Evolutionary conservation across 2,888 invertebrate genomes (phyloP).

Genomic region (Calliopum simillimum): DNA sequence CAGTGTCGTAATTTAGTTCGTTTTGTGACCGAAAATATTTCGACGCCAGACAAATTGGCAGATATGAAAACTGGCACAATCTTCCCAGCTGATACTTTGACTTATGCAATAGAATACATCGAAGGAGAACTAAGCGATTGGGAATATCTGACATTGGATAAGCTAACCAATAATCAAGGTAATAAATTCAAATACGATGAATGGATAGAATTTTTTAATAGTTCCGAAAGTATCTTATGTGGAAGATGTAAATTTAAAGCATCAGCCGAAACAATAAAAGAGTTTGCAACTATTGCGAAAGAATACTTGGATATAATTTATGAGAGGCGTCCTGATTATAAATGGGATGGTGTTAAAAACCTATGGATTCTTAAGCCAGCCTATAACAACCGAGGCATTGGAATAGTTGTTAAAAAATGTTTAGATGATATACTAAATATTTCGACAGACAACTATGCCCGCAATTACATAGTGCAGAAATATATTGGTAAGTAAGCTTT

Average conservation of each 20-base stretch:
- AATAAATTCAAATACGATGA: constrained; percentile 35
- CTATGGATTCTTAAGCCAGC: constrained; percentile 93
- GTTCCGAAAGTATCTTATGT: constrained; percentile 61
- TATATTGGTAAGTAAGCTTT: no score
- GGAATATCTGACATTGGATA: constrained; percentile 52
- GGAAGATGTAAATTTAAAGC: constrained; percentile 55
- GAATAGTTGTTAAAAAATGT: constrained; percentile 83
- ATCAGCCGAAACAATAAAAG: constrained; percentile 47
- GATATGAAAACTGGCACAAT: constrained; percentile 70
- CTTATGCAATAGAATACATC: constrained; percentile 51
- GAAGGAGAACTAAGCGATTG: constrained; percentile 51
- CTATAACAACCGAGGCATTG: constrained; percentile 83
- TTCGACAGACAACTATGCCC: no score
- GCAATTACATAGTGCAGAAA: no score
- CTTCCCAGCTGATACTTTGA: constrained; percentile 40
- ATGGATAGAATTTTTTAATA: constrained; percentile 53
- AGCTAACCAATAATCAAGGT: constrained; percentile 38
- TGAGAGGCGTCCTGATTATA: constrained; percentile 73
- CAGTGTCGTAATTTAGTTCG: constrained; percentile 81
- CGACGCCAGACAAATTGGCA: constrained; percentile 56
- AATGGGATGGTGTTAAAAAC: constrained; percentile 83
- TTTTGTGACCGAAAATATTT: constrained; percentile 59
- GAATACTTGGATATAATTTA: constrained; percentile 72
- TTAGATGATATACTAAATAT: constrained; percentile 74
- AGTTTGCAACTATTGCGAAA: constrained; percentile 67